Conservation (phyloP, 2,113 vertebrate genomes). For the Protobothrops mucrosquamatus region DNA sequence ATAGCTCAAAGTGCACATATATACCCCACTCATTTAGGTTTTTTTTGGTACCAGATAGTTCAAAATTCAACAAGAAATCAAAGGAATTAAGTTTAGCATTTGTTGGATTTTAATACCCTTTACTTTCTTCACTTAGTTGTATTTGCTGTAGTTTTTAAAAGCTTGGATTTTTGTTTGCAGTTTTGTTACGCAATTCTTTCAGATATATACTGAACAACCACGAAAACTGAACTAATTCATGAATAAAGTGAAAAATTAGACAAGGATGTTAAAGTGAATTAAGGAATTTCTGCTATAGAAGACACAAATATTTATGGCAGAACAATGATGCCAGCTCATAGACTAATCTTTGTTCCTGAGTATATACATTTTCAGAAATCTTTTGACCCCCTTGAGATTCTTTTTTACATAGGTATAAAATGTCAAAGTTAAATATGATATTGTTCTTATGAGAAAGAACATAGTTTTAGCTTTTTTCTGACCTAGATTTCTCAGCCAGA, state of each 20-base stretch:
- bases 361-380: slow-evolving; percentile 2
- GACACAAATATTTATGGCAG: neutral
- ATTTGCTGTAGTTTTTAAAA: slow-evolving; percentile 21
- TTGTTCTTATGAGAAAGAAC: neutral
- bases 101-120: neutral
- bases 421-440: neutral
- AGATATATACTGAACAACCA: neutral
- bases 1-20: neutral
- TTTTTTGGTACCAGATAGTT: neutral
- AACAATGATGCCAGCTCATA: neutral
- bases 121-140: neutral
- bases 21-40: neutral
- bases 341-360: neutral
- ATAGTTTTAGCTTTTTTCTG: neutral
- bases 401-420: slow-evolving; percentile 15
- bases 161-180: neutral
- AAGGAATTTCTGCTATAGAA: slow-evolving; percentile 19
- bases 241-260: neutral
- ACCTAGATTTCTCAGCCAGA: neutral
- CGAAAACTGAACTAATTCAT: neutral
- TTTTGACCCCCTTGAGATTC: slow-evolving; percentile 12
- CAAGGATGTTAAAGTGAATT: slow-evolving; percentile 27
- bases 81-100: neutral
- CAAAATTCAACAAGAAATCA: neutral
- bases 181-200: slow-evolving; percentile 20